Conservation (phyloP, 2,888 invertebrate species). For the Hirtodrosophila duncani region DNA sequence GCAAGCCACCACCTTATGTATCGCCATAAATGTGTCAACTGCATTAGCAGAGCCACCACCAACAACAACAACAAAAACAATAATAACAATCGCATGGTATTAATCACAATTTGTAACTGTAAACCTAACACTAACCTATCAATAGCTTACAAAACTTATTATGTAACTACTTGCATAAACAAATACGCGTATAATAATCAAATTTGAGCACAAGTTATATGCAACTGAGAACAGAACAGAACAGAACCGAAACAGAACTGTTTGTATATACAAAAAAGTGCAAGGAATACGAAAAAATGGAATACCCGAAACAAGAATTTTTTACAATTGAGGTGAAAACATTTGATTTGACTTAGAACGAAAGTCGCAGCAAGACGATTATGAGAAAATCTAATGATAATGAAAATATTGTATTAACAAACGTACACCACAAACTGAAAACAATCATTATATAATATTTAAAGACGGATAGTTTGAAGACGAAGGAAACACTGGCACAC, state of each 20-base stretch:
- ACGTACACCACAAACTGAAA: conserved; percentile 36
- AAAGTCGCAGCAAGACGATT: too few relatives aligned
- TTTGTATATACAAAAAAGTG: conserved; percentile 31
- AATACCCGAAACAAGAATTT: too few relatives aligned
- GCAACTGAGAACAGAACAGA: too few relatives aligned
- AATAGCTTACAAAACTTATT: too few relatives aligned
- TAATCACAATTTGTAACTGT: conserved; percentile 35
- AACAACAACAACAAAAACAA: conserved; percentile 28
- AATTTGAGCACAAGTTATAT: conserved; percentile 34
- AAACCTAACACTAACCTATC: too few relatives aligned
- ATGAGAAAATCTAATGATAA: conserved; percentile 18
- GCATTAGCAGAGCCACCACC: conserved; percentile 2
- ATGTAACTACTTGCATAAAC: conserved; percentile 1
- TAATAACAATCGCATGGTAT: conserved; percentile 37
- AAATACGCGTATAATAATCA: conserved; percentile 16
- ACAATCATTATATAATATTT: conserved; percentile 66
- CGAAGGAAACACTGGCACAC: conserved; percentile 43
- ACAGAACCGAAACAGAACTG: too few relatives aligned
- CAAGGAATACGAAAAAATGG: conserved; percentile 19
- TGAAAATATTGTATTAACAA: conserved; percentile 44
- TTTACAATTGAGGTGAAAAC: conserved; percentile 8
- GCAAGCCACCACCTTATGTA: conserved; percentile 97
- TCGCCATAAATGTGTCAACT: conserved; percentile 87
- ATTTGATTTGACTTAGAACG: too few relatives aligned
- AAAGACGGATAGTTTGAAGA: conserved; percentile 46